Percentiles rank a stretch among this genome's conserved stretches.
These are phyloP conservation scores for Rhea americana DNA, from an alignment of 2,113 vertebrate species.

Conservation along the genomic window DNA sequence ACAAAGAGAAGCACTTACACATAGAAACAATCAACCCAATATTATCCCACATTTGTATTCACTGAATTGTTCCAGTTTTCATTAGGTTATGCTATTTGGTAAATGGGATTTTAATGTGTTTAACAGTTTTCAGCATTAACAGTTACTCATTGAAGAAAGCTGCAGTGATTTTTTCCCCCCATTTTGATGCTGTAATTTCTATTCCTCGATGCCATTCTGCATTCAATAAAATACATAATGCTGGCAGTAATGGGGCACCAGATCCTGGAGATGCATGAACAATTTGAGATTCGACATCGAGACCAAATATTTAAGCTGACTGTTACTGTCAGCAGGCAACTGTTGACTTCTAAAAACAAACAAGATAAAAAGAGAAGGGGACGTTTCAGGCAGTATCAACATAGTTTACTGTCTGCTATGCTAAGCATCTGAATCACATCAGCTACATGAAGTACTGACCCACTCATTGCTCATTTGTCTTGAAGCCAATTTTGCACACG, in stretches of 20 bases:
- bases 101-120: constrained; percentile 82
- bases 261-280: constrained; percentile 59
- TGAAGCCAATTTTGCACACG: background rate
- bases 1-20: constrained; percentile 62
- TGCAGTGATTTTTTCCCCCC: constrained; percentile 20
- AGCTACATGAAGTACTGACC: constrained; percentile 23
- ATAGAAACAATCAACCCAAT: constrained; percentile 45
- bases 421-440: constrained; percentile 36
- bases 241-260: constrained; percentile 59
- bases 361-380: constrained; percentile 62
- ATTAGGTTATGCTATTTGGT: constrained; percentile 77
- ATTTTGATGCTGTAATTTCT: constrained; percentile 63
- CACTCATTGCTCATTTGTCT: constrained; percentile 15
- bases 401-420: constrained; percentile 38
- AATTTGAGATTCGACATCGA: constrained; percentile 51
- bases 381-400: constrained; percentile 47
- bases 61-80: constrained; percentile 69
- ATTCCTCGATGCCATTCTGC: constrained; percentile 58
- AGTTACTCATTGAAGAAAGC: constrained; percentile 67
- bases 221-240: constrained; percentile 74
- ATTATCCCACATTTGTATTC: constrained; percentile 76
- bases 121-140: constrained; percentile 75
- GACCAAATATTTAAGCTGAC: constrained; percentile 68
- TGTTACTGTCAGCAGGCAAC: constrained; percentile 53
- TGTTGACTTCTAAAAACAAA: constrained; percentile 67